These are phyloP conservation scores for Alectura lathami DNA, from an alignment of 2,113 vertebrate species.

Conservation along the genomic window DNA sequence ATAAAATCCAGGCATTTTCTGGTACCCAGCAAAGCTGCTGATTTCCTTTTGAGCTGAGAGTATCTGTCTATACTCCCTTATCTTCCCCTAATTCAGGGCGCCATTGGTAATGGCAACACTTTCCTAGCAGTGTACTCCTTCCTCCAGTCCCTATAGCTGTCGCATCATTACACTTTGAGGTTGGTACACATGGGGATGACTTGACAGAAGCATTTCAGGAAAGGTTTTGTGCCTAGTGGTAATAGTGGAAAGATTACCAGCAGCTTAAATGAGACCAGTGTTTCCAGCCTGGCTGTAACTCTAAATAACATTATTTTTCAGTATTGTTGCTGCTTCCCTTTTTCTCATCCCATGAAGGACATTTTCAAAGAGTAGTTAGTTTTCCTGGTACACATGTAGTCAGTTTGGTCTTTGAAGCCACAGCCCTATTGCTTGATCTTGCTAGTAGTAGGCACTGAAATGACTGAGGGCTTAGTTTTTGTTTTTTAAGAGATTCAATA, in stretches of 20 bases:
- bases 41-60: not conserved
- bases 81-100: rapidly evolving
- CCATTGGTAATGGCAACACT: not conserved
- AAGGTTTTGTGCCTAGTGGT: not conserved
- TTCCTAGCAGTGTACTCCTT: not conserved
- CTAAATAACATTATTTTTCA: not conserved
- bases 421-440: not conserved
- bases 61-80: rapidly evolving
- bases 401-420: not conserved
- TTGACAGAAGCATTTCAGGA: not conserved
- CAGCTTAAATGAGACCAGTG: not conserved
- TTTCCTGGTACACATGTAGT: not conserved
- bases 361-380: not conserved
- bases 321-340: too few species aligned
- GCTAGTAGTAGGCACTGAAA: not conserved
- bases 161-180: not conserved
- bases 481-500: not conserved
- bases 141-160: not conserved
- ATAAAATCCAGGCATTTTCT: not conserved
- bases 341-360: too few species aligned
- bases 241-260: not conserved
- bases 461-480: not conserved
- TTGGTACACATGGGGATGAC: not conserved
- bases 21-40: not conserved
- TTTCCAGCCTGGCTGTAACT: not conserved